These are phyloP conservation scores for Stenodera caucasica DNA, from an alignment of 2,888 invertebrate genomes.

Conservation along the genomic window DNA sequence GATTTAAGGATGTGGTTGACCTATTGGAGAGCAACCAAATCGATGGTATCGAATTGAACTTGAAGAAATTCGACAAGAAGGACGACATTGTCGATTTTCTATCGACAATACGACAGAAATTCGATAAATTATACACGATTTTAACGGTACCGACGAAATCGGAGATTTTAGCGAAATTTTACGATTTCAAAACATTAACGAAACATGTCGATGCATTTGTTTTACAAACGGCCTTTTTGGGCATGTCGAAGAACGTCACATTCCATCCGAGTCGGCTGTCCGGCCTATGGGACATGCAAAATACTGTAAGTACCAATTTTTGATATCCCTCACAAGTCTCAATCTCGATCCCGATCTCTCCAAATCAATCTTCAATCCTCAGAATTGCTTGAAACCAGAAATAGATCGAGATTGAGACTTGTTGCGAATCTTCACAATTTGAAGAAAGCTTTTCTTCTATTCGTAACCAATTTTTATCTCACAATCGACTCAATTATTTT, in stretches of 20 bases:
- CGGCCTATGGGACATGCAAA: constrained; percentile 76
- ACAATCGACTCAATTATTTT: too few relatives aligned
- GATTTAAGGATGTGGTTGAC: constrained; percentile 57
- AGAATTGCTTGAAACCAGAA: too few relatives aligned
- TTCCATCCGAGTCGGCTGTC: constrained; percentile 76
- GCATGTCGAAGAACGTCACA: constrained; percentile 66
- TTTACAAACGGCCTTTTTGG: constrained; percentile 69
- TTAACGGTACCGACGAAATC: constrained; percentile 67
- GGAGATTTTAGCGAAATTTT: constrained; percentile 70
- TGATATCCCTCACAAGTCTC: too few relatives aligned
- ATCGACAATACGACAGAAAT: constrained; percentile 56
- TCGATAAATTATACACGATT: constrained; percentile 61
- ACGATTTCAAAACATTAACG: constrained; percentile 66
- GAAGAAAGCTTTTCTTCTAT: too few relatives aligned
- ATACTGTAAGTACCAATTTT: constrained; percentile 69
- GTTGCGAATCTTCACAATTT: too few relatives aligned
- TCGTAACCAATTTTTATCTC: too few relatives aligned
- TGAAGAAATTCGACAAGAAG: constrained; percentile 49
- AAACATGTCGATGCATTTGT: constrained; percentile 70
- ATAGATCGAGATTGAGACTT: too few relatives aligned
- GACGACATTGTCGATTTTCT: constrained; percentile 58
- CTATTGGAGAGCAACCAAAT: constrained; percentile 48
- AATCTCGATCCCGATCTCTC: too few relatives aligned
- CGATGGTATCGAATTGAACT: constrained; percentile 50
- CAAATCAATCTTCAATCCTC: too few relatives aligned